Base-by-base conservation (phyloP, 2,888 invertebrate species). In the Drosophila nigritarsus region DNA sequence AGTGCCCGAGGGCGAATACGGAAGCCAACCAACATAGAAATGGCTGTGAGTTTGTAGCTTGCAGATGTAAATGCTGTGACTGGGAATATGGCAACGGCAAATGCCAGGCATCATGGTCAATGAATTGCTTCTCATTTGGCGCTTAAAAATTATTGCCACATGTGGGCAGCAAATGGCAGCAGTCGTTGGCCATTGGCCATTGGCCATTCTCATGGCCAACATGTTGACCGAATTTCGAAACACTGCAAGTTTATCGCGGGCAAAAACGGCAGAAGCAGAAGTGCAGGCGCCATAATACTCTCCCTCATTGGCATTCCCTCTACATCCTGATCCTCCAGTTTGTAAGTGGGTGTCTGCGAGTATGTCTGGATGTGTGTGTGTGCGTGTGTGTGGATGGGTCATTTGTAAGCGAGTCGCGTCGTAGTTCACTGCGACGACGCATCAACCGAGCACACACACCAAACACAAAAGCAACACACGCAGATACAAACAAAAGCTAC, bases 121-220 rank as follows among this genome's bases (percentile, higher is more conserved):
- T 90, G 83, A 83, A 90, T 89, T 77, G 83, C 88, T 88, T 87
- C 86, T 89, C 91, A 87, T 87, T 87, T 87, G 90, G 78, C 89
- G 87, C 80, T 87, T 88, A 77, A 87, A 89, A 87, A 82, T 90
- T 84, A 90, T 87, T 78, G 88, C 90, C 87, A 85, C 91, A 90
- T 86, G 86, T 89, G 90, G 82, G 85, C 76, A 77, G 83, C 76
- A 75, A 81, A 83, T 62, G 81, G 61, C 60, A 65, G 61, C 64
- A 36, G 69, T 59, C 54, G 55, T 49, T 59, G 60, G 54, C 73
- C 67, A 64, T 27, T 59, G 60, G 54, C 71, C 66, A 64, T 49
- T 59, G 60, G 54, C 69, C 62, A 72, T 71, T 49, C 75, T 66
- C 81, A 81, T 71, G 87, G 83, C 66, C 75, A 82, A 69, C 66